Conservation (phyloP, 2,888 invertebrate species). For the Ptilodon capucinus region DNA sequence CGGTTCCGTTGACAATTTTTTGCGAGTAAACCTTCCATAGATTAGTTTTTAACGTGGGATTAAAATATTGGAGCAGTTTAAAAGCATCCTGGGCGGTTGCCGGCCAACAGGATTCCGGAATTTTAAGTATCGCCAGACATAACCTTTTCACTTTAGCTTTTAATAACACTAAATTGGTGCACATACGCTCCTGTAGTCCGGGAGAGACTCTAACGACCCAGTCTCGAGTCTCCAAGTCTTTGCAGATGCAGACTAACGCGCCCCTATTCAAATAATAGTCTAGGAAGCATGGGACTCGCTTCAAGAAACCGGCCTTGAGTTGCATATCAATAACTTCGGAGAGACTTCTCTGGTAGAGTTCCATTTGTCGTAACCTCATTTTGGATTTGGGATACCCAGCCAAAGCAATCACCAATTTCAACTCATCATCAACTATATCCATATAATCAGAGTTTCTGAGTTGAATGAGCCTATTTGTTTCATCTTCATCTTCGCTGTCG, state of each 20-base stretch:
- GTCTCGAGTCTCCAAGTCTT: conserved; percentile 62
- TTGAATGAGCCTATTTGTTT: conserved; percentile 64
- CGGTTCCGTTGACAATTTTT: conserved; percentile 49
- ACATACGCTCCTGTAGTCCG: conserved; percentile 71
- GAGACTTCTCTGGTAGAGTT: conserved; percentile 58
- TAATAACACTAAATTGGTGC: conserved; percentile 55
- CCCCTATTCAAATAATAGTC: conserved; percentile 72
- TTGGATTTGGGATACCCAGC: conserved; percentile 69
- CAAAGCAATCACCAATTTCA: conserved; percentile 64
- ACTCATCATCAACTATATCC: conserved; percentile 61
- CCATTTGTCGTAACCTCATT: conserved; percentile 65
- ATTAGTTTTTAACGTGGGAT: conserved; percentile 61
- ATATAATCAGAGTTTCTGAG: conserved; percentile 63
- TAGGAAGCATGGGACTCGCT: conserved; percentile 57
- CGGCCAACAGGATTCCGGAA: conserved; percentile 61
- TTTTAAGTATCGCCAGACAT: conserved; percentile 65
- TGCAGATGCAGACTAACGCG: conserved; percentile 70
- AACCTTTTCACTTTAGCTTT: conserved; percentile 64
- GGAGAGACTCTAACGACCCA: conserved; percentile 68
- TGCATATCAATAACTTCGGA: conserved; percentile 69
- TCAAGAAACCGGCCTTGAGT: conserved; percentile 58
- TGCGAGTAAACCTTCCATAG: conserved; percentile 68
- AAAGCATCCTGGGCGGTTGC: conserved; percentile 64
- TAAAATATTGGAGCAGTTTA: conserved; percentile 71
- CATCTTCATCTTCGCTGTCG: conserved; percentile 63